Evolutionary conservation across 2,888 invertebrate species (phyloP), one percentile per base, ranked within the genome.

Genomic region (Diadegma fenestrale): DNA sequence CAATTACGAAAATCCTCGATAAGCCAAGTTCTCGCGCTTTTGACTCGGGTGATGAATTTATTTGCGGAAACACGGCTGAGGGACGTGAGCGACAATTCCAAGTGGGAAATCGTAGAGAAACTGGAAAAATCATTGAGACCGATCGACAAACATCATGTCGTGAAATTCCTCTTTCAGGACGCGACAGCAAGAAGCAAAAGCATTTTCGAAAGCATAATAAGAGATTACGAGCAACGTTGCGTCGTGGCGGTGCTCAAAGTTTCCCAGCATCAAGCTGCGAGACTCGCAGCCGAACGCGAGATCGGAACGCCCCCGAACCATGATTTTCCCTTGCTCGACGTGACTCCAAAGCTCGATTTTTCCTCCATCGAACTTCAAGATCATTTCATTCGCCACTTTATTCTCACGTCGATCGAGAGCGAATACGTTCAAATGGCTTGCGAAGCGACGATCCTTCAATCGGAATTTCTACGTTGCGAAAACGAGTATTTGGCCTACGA

Each of bases 181-280:
- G 19, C 37, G 54, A 45, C 72, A 6, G 5, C 61, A 3, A 30
- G 83, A 80, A 69, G n/a, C n/a, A n/a, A 82, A 0, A 86, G 86
- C 37, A 68, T 90, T 1, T 68, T 82, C 5, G 86, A 90, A 19
- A 86, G 91, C 17, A 87, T 92, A n/a, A 48, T 58, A 19, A 86
- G 78, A 1, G 91, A 92, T 72, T 93, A 93, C 48, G 88, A 90
- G 41, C 90, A 89, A 78, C 89, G 90, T 33, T 92, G 89, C 69
- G 88, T 88, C 30, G n/a, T 33, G 4, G 81, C 85, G 19, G 79
- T 90, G 12, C 86, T 89, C 5, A 87, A 69, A 45, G 33, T 78
- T 6, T 17, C 22, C 1, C 19, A 66, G 37, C 19, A 0, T 26
- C 66, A 22, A 0, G 26, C 54, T n/a, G n/a, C n/a, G n/a, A n/a